Base-by-base conservation (phyloP, 2,113 vertebrate species). In the Ictalurus punctatus region DNA sequence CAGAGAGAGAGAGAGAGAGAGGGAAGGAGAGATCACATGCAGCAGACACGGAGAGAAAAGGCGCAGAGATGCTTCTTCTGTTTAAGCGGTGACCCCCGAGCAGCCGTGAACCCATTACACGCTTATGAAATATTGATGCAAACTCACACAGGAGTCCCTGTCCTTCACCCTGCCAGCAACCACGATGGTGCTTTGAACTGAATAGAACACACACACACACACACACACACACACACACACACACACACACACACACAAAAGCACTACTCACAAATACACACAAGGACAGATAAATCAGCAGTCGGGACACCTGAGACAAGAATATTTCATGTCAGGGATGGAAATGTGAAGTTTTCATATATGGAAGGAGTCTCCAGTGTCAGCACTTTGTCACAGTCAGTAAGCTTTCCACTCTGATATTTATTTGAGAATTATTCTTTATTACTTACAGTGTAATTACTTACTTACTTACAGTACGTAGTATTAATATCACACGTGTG, bases 61-160 rank as follows among this genome's bases (percentile, higher is more conserved):
- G 73, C 4, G 13, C 1, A 78, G 74, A 14, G 4, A 52, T 52
- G 40, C 44, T 48, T 48, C 12, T 78, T 52, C 44, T 78, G 48
- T 78, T 52, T 48, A 78, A 27, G 40, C 44, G 9, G 9, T 78
- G 80, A 81, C 80, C 80, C 58, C n/a, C 6, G 54, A 34, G n/a
- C 54, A 58, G 52, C 54, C n/a, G 23, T 59, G 80, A 82, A 82
- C 80, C 56, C 80, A 82, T 82, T 82, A 82, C 54, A 34, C 16
- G 16, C 17, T 59, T 58, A 17, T 82, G 80, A 82, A 82, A 82
- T 82, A 59, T 59, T 82, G 37, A 82, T 82, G 80, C 37, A 82
- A 82, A 58, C 37, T 82, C 80, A 59, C 80, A 82, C 54, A 82
- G 54, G 17, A 59, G 80, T 59, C 17, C 30, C 54, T 34, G 80